These are phyloP conservation scores for Azorinus chamasolen DNA, from an alignment of 2,888 invertebrate species.

Conservation along the genomic window DNA sequence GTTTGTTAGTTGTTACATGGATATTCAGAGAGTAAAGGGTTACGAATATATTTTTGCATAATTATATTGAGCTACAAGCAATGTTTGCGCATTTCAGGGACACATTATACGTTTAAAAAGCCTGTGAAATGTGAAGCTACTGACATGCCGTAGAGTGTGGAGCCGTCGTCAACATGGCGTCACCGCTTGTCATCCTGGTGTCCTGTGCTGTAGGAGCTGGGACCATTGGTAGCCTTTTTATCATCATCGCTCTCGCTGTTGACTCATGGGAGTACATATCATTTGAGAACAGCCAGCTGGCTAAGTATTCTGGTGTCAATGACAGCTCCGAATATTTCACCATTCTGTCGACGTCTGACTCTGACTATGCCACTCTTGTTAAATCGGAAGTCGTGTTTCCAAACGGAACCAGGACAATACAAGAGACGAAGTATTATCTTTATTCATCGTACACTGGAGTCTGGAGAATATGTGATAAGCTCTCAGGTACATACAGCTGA, in stretches of 20 bases:
- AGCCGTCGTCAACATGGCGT: conserved; percentile 47
- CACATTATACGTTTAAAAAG: too few species aligned
- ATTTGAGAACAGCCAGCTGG: conserved; percentile 41
- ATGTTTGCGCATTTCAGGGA: too few species aligned
- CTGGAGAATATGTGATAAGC: conserved; percentile 67
- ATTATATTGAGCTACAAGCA: too few species aligned
- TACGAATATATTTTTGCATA: too few species aligned
- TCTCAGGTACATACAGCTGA: too few species aligned
- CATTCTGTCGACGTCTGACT: conserved; percentile 41
- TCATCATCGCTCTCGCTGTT: conserved; percentile 68
- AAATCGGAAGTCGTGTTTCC: conserved; percentile 12
- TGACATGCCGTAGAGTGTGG: too few species aligned
- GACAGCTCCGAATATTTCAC: conserved; percentile 46
- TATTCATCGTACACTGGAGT: conserved; percentile 62
- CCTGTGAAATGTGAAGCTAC: too few species aligned
- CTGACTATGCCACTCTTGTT: conserved; percentile 35
- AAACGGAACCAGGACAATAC: conserved; percentile 34
- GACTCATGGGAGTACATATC: conserved; percentile 66
- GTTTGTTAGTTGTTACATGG: too few species aligned
- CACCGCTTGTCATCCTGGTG: conserved; percentile 71
- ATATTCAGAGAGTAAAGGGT: too few species aligned
- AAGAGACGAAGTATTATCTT: conserved; percentile 52
- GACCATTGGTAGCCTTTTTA: conserved; percentile 65
- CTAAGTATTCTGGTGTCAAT: conserved; percentile 47
- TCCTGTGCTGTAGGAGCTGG: conserved; percentile 63